Evolutionary conservation across 2,888 invertebrate genomes (phyloP).

Genomic region (Brachycybe producta): DNA sequence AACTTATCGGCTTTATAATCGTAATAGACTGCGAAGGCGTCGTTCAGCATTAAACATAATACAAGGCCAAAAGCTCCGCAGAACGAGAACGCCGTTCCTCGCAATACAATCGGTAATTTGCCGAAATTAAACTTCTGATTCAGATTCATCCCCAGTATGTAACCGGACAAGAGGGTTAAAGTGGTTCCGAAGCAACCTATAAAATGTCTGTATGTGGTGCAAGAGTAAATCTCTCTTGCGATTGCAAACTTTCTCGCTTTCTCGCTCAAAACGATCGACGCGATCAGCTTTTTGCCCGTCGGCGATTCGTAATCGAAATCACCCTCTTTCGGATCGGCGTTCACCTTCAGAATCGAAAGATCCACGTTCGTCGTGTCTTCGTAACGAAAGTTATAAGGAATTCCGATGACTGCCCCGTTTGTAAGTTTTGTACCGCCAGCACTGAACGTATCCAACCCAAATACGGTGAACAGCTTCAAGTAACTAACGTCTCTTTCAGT

Average conservation of each 20-base stretch:
- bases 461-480: constrained; percentile 48
- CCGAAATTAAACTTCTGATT: constrained; percentile 46
- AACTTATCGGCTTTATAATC: constrained; percentile 51
- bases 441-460: constrained; percentile 58
- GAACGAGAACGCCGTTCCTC: constrained; percentile 4
- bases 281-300: constrained; percentile 46
- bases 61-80: constrained; percentile 43
- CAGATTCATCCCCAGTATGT: constrained; percentile 40
- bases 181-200: constrained; percentile 44
- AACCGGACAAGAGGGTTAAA: constrained; percentile 39
- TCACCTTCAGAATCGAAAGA: constrained; percentile 48
- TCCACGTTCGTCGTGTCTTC: constrained; percentile 43
- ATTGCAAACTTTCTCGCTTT: constrained; percentile 68
- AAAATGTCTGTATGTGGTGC: constrained; percentile 45
- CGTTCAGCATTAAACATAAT: constrained; percentile 50
- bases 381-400: constrained; percentile 58
- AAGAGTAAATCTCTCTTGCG: constrained; percentile 55
- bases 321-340: constrained; percentile 31
- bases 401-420: constrained; percentile 54
- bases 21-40: constrained; percentile 47
- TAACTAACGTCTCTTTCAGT: neutral
- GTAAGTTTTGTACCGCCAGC: constrained; percentile 44
- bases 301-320: constrained; percentile 51
- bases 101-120: constrained; percentile 37
- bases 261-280: constrained; percentile 58